Base-by-base conservation (phyloP, 2,888 invertebrate genomes). In the Xestoiulus laeticollis region DNA sequence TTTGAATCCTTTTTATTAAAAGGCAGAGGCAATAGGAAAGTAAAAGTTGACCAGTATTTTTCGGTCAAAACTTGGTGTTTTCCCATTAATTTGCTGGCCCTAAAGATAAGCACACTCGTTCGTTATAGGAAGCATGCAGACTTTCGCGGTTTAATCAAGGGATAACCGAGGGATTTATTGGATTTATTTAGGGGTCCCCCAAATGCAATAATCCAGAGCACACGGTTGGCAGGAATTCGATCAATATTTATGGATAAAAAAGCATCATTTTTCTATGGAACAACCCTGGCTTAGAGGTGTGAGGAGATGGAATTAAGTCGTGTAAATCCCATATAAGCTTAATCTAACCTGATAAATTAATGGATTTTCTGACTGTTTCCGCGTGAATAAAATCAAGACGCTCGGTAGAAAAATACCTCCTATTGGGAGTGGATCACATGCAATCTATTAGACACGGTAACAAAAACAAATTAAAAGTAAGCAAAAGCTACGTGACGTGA, bases 71-170 rank as follows among this genome's bases (percentile, higher is more conserved):
- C 22, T 22, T 59, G 12, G 78, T 78, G 78, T 78, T 78, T 30
- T 78, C 14, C 22, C 78, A 30, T 14, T 26, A 78, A 78, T 78
- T 22, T 78, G 3, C 48, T 48, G 6, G 16, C 5, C 22, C 8
- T 22, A 26, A 68, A 68, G 68, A n/a, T 22, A 68, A 68, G 8
- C 68, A 22, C 10, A 22, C n/a, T 26, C 68, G 78, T 78, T 30
- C 30, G 68, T 78, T 78, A 78, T 78, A 26, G 78, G 30, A 78
- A 78, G 12, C 48, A 48, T 10, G 12, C 48, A 12, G 4, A 8
- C 48, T 78, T 78, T 78, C 78, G 78, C 30, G 78, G 78, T 78
- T 78, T 78, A 78, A 78, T 78, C 78, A 78, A 78, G 78, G 78
- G 78, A 78, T 78, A 78, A 78, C 10, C 78, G 30, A 78, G 14